Evolutionary conservation across 2,113 vertebrate species (phyloP).

Genomic region (Mesocricetus auratus): DNA sequence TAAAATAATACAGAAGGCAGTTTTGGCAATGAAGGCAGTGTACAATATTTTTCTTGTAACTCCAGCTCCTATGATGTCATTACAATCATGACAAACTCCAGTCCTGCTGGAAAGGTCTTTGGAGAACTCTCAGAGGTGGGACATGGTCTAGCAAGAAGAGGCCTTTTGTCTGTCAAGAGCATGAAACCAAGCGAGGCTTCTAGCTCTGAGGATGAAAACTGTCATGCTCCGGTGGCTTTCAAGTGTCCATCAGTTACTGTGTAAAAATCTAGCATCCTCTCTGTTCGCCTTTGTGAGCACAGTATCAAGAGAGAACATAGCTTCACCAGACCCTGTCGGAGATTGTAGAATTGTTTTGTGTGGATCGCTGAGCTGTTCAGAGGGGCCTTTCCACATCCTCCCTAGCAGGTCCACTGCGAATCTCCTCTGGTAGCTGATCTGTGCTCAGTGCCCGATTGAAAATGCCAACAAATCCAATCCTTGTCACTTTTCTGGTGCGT

Average conservation of each 20-base stretch:
- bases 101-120: conserved; percentile 8
- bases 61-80: conserved; percentile 61
- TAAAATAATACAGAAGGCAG: conserved; percentile 45
- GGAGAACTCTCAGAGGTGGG: conserved; percentile 18
- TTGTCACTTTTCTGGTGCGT: not conserved
- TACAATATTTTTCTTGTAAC: conserved; percentile 65
- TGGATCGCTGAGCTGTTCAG: not conserved
- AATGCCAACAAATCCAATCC: not conserved
- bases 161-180: conserved; percentile 51
- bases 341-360: not conserved
- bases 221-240: not conserved
- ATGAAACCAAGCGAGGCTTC: conserved; percentile 19
- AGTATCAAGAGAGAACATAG: not conserved
- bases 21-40: not conserved
- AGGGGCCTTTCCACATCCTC: not conserved
- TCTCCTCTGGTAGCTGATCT: not conserved
- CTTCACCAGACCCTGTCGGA: not conserved
- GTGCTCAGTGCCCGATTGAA: not conserved
- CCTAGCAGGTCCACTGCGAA: not conserved
- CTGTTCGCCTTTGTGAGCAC: not conserved
- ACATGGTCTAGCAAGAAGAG: conserved; percentile 22
- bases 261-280: conserved; percentile 2
- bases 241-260: not conserved
- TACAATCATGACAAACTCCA: conserved; percentile 59
- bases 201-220: conserved; percentile 3